phyloP scores from a whole-genome alignment of 2,797 vertebrate genomes.

The Rhincodon typus region DNA sequence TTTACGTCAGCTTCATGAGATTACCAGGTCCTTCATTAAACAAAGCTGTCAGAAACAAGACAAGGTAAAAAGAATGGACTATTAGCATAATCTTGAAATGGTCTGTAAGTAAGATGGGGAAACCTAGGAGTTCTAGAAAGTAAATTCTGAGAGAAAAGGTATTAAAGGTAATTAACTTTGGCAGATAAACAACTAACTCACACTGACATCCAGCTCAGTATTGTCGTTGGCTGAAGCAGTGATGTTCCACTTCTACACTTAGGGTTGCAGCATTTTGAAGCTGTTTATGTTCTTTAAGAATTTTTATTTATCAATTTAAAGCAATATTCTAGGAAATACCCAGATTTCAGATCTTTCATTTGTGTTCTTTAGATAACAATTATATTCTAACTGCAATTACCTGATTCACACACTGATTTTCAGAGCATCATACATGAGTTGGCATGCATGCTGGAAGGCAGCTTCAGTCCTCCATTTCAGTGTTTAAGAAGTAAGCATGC shows the following conservation, averaged over 20 bases:
- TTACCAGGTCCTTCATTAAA: conserved; percentile 96
- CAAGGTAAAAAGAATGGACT: conserved; percentile 71
- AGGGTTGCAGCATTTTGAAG: background rate
- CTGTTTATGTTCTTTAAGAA: background rate
- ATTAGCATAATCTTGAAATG: background rate
- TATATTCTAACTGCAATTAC: background rate
- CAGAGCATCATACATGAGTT: background rate
- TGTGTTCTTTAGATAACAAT: background rate
- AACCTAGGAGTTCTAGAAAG: background rate
- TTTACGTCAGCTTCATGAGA: conserved; percentile 92
- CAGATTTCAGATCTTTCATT: background rate
- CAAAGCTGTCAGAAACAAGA: conserved; percentile 99
- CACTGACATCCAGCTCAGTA: background rate
- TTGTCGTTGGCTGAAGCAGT: background rate
- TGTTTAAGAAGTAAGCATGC: background rate
- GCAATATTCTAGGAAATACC: background rate
- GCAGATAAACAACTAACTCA: background rate
- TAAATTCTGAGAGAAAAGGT: background rate
- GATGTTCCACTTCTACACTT: background rate
- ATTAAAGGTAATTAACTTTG: background rate
- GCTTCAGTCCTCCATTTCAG: background rate
- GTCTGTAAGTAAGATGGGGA: background rate
- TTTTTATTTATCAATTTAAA: background rate
- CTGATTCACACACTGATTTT: background rate
- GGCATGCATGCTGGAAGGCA: background rate